A percentile compares a stretch with the other conserved stretches of the same genome.
phyloP scores from a whole-genome alignment of 2,797 vertebrate species.

The Siniperca undulata region DNA sequence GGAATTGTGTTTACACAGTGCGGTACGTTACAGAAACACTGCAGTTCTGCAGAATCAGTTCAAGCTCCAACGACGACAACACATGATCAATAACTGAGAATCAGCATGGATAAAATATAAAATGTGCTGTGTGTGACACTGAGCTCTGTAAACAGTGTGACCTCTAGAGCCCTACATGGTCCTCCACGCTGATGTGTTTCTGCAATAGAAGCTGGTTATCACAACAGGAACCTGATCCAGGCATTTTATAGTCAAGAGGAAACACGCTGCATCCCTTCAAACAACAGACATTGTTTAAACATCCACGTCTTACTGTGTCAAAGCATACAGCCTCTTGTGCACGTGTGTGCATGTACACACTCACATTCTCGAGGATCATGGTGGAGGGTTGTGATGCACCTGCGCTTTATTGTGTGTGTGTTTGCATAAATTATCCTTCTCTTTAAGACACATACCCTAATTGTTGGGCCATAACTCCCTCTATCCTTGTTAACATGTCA shows the following conservation, averaged over 20 bases:
- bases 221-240: slow-evolving; percentile 79
- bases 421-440: neutral
- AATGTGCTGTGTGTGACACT: slow-evolving; percentile 19
- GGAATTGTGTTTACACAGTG: slow-evolving; percentile 45
- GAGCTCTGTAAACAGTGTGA: slow-evolving; percentile 67
- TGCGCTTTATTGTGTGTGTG: slow-evolving; percentile 7
- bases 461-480: slow-evolving; percentile 18
- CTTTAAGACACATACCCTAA: slow-evolving; percentile 13
- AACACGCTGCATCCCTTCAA: slow-evolving; percentile 78
- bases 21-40: slow-evolving; percentile 13
- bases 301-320: slow-evolving; percentile 62
- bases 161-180: slow-evolving; percentile 74
- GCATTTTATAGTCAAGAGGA: slow-evolving; percentile 74
- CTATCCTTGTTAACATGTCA: slow-evolving; percentile 44
- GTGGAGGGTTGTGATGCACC: slow-evolving; percentile 1
- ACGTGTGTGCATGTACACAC: neutral
- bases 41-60: slow-evolving; percentile 28
- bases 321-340: slow-evolving; percentile 38
- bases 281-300: slow-evolving; percentile 80
- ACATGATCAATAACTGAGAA: slow-evolving; percentile 31
- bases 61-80: slow-evolving; percentile 16
- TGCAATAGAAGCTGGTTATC: slow-evolving; percentile 63
- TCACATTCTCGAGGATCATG: neutral
- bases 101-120: slow-evolving; percentile 31
- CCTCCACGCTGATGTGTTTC: slow-evolving; percentile 48